Percentiles rank a stretch among this genome's conserved stretches.
Evolutionary conservation across 2,113 vertebrate genomes (phyloP).

Genomic region (Albula goreensis): DNA sequence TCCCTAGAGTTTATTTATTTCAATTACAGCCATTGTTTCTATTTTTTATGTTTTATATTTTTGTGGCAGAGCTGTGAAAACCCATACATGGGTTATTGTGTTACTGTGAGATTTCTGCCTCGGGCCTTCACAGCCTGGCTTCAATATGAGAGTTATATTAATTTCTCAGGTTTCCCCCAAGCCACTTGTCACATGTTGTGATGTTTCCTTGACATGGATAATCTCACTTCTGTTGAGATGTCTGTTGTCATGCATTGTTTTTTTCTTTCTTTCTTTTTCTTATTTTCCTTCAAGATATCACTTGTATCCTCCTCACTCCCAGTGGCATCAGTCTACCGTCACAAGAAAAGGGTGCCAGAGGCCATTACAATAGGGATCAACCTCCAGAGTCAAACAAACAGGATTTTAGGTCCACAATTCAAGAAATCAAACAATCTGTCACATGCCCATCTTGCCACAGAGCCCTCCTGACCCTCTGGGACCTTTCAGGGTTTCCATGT

Average conservation of each 20-base stretch:
- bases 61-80: conserved; percentile 32
- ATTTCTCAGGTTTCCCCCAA: conserved; percentile 45
- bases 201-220: conserved; percentile 48
- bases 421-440: background rate
- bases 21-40: conserved; percentile 45
- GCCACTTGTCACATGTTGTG: conserved; percentile 42
- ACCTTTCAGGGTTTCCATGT: background rate
- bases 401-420: background rate
- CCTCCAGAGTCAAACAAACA: conserved; percentile 1
- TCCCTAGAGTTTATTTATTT: conserved; percentile 56
- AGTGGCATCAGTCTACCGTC: conserved; percentile 22
- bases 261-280: background rate
- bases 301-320: conserved; percentile 25
- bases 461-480: background rate
- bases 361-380: conserved; percentile 19
- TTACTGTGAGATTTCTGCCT: conserved; percentile 36
- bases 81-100: conserved; percentile 36
- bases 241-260: conserved; percentile 36
- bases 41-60: conserved; percentile 32
- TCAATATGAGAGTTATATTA: conserved; percentile 38
- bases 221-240: conserved; percentile 41
- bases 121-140: conserved; percentile 24
- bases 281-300: conserved; percentile 20
- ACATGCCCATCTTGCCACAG: background rate
- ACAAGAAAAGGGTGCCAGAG: conserved; percentile 31